Evolutionary conservation across 2,888 invertebrate genomes (phyloP).

Genomic region (Epicampocera succincta): DNA sequence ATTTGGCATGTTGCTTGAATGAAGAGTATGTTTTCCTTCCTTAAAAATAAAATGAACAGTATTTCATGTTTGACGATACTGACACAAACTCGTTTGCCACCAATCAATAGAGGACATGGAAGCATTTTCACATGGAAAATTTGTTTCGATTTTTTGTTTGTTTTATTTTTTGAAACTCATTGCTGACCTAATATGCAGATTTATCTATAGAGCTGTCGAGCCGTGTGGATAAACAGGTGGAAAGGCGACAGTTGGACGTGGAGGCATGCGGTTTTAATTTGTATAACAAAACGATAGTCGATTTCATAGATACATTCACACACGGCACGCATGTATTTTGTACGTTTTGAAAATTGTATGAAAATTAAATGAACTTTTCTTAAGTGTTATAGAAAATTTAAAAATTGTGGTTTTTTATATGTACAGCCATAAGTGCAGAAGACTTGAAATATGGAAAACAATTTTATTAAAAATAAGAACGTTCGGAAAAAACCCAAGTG

Average conservation of each 20-base stretch:
- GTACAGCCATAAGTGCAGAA: too few species aligned
- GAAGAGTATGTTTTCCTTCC: not conserved
- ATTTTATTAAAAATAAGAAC: too few species aligned
- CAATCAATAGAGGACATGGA: constrained; percentile 3
- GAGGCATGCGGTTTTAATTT: constrained; percentile 20
- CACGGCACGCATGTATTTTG: too few species aligned
- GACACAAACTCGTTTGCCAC: not conserved
- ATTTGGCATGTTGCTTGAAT: not conserved
- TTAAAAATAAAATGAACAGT: constrained; percentile 2
- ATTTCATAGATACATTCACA: too few species aligned
- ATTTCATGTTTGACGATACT: not conserved
- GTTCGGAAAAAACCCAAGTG: too few species aligned
- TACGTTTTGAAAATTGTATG: too few species aligned
- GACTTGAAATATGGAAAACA: too few species aligned
- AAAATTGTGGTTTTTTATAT: too few species aligned
- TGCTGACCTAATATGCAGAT: constrained; percentile 38
- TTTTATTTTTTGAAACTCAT: not conserved
- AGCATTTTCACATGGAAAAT: constrained; percentile 47
- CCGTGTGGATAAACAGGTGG: constrained; percentile 27
- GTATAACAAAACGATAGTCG: constrained; percentile 49
- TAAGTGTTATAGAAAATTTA: too few species aligned
- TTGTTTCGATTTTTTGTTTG: constrained; percentile 31
- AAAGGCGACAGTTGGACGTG: not conserved
- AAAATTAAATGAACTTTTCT: too few species aligned
- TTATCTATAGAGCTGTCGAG: not conserved